Conservation (phyloP, 2,797 vertebrate species). For the Microchirus variegatus region DNA sequence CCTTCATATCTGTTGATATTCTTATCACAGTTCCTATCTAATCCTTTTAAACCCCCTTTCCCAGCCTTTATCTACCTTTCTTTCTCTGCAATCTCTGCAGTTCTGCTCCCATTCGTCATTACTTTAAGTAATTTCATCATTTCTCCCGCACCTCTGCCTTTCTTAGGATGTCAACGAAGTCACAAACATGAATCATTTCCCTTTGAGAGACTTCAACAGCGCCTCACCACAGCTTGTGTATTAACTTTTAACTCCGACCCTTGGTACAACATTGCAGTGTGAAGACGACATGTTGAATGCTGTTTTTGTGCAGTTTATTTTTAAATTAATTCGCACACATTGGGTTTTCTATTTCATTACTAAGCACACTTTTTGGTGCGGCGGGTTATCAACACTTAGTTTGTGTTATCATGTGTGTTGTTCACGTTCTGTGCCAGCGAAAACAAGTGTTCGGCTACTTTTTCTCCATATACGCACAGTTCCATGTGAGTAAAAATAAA, state of each 20-base stretch:
- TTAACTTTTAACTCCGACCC: slow-evolving; percentile 14
- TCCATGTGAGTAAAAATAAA: slow-evolving; percentile 23
- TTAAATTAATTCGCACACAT: background rate
- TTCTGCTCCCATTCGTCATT: slow-evolving; percentile 31
- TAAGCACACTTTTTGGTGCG: no score
- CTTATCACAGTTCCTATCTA: slow-evolving; percentile 53
- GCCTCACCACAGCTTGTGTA: slow-evolving; percentile 1
- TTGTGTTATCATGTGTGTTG: background rate
- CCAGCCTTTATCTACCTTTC: slow-evolving; percentile 25
- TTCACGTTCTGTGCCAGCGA: no score
- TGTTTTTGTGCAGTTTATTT: background rate
- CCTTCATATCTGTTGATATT: slow-evolving; percentile 49
- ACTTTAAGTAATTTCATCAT: slow-evolving; percentile 37
- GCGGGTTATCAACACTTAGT: background rate
- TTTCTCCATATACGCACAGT: background rate
- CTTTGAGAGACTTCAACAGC: slow-evolving; percentile 9
- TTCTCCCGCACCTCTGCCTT: slow-evolving; percentile 11
- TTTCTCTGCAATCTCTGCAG: slow-evolving; percentile 18
- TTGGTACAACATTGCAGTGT: slow-evolving; percentile 8
- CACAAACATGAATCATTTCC: slow-evolving; percentile 6
- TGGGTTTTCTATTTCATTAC: no score
- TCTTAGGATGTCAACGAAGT: slow-evolving; percentile 20
- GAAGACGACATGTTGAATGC: slow-evolving; percentile 4
- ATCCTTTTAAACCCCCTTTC: slow-evolving; percentile 42
- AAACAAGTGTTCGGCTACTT: no score